Conservation (phyloP, 2,113 vertebrate species). For the Regulus satrapa region DNA sequence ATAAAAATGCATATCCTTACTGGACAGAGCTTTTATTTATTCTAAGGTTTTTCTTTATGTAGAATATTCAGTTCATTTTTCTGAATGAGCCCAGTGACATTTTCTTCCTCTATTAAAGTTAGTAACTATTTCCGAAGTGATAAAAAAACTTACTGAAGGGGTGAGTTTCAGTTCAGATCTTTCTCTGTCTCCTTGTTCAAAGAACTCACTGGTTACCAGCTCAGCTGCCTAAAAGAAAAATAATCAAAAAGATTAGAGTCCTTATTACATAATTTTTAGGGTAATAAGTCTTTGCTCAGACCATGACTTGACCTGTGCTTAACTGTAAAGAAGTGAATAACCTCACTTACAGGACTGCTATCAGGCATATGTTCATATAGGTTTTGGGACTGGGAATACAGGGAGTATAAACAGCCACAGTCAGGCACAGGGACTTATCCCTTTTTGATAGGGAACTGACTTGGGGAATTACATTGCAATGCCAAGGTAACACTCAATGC, state of each 20-base stretch:
- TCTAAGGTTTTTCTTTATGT: not conserved
- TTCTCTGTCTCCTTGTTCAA: slow-evolving; percentile 98
- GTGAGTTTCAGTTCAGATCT: slow-evolving; percentile 95
- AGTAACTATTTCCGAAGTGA: not conserved
- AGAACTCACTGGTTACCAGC: slow-evolving; percentile 97
- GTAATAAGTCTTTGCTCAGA: not conserved
- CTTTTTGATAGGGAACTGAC: not conserved
- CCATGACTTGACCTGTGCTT: not conserved
- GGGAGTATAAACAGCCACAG: not conserved
- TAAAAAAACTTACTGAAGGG: slow-evolving; percentile 86
- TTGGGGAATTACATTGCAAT: not conserved
- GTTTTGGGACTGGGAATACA: not conserved
- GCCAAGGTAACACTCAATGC: not conserved
- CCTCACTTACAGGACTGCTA: not conserved
- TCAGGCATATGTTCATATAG: not conserved
- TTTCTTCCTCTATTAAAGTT: not conserved
- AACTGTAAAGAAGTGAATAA: not conserved
- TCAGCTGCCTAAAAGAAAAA: slow-evolving; percentile 88
- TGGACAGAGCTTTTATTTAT: not conserved
- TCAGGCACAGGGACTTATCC: not conserved
- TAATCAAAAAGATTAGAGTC: not conserved
- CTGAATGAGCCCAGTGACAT: not conserved
- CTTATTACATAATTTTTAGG: not conserved
- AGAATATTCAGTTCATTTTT: not conserved
- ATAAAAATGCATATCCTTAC: not conserved